A percentile compares a stretch with the other conserved stretches of the same genome.
Conservation (phyloP, 2,113 vertebrate species). For the Mobula hypostoma region DNA sequence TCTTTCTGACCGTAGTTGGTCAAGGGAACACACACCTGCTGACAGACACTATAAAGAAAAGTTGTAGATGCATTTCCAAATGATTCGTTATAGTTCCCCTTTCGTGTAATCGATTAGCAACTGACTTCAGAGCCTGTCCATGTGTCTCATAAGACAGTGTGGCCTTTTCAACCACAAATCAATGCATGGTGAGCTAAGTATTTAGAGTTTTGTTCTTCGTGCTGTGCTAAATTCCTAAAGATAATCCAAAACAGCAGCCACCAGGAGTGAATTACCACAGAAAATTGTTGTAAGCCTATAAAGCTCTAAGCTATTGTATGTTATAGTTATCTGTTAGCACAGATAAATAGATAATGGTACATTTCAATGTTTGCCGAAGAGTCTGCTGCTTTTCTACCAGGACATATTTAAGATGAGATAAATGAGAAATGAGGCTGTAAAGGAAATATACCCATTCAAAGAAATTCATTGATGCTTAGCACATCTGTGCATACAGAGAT, state of each 20-base stretch:
- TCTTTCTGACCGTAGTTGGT: not conserved
- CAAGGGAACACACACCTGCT: not conserved
- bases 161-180: slow-evolving; percentile 8
- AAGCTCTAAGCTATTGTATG: not conserved
- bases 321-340: not conserved
- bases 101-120: not conserved
- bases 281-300: not conserved
- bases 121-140: slow-evolving; percentile 7
- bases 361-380: not conserved
- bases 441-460: not conserved
- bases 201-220: slow-evolving; percentile 15
- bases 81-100: not conserved
- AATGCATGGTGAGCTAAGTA: not conserved
- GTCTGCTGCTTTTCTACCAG: not conserved
- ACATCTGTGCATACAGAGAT: not conserved
- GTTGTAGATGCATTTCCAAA: not conserved
- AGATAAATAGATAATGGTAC: not conserved
- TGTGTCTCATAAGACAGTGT: not conserved
- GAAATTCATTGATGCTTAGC: not conserved
- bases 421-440: not conserved
- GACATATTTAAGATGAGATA: not conserved
- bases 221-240: not conserved
- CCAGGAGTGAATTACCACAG: not conserved
- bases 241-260: not conserved
- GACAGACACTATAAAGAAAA: not conserved